phyloP scores from a whole-genome alignment of 37 sponge, comb jelly and placozoan species.

The Crambe crambe region DNA sequence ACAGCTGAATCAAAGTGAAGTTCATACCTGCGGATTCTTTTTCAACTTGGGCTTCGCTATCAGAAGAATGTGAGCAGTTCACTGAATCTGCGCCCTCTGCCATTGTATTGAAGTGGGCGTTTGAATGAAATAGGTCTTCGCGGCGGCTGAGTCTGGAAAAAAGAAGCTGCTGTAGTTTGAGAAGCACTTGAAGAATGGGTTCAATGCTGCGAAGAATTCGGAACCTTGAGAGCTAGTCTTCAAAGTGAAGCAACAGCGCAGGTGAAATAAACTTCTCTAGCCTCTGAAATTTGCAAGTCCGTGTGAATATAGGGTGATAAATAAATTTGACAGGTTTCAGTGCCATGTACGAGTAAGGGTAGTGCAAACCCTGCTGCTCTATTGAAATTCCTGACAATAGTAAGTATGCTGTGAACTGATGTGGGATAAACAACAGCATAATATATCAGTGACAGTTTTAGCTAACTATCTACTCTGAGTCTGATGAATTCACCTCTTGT shows the following conservation, averaged over 20 bases:
- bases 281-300: conserved; percentile 5
- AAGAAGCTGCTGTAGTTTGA: neutral
- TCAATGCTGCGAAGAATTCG: neutral
- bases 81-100: neutral
- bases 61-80: neutral
- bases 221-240: neutral
- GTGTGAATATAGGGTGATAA: conserved; percentile 6
- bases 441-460: no score
- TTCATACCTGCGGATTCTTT: conserved; percentile 5
- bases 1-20: no score
- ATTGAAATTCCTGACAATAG: neutral
- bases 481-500: no score
- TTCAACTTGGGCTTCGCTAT: neutral
- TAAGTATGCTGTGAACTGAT: neutral
- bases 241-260: conserved; percentile 11
- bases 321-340: conserved; percentile 8
- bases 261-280: conserved; percentile 1
- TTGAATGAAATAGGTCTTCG: neutral
- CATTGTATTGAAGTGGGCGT: neutral
- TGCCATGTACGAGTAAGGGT: neutral
- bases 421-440: no score
- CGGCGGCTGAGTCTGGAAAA: neutral
- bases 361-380: neutral
- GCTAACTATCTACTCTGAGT: no score
- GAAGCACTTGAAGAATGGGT: neutral